Evolutionary conservation across 2,113 vertebrate species (phyloP).

Genomic region (Sitta europaea): DNA sequence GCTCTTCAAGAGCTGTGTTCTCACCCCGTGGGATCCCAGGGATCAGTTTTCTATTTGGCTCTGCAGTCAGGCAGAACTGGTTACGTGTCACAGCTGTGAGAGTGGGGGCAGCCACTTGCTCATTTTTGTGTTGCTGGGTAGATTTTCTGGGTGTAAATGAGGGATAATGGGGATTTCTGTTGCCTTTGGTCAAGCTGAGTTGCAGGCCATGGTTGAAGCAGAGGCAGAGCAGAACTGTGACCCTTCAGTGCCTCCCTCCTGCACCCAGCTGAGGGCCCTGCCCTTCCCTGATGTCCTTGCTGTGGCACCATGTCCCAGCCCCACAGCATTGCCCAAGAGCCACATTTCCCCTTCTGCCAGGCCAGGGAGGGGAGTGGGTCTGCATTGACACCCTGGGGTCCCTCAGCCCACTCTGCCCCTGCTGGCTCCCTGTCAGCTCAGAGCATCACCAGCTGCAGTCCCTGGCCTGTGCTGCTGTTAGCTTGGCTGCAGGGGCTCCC

Average conservation of each 20-base stretch:
- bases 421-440: background rate
- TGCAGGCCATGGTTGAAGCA: background rate
- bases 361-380: background rate
- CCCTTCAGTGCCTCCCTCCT: background rate
- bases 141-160: background rate
- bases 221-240: background rate
- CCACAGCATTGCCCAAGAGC: background rate
- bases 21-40: background rate
- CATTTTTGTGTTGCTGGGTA: background rate
- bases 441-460: background rate
- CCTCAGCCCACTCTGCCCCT: background rate
- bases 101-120: background rate
- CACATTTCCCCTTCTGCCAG: background rate
- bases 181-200: background rate
- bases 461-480: background rate
- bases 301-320: background rate
- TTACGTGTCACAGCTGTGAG: background rate
- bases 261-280: background rate
- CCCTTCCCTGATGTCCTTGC: background rate
- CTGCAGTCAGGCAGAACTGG: background rate
- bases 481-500: too few relatives aligned
- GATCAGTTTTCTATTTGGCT: accelerated
- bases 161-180: background rate
- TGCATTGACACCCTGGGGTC: background rate
- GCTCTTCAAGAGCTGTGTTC: background rate